Conservation (phyloP, 2,797 vertebrate genomes). For the Rallus crepitans region DNA sequence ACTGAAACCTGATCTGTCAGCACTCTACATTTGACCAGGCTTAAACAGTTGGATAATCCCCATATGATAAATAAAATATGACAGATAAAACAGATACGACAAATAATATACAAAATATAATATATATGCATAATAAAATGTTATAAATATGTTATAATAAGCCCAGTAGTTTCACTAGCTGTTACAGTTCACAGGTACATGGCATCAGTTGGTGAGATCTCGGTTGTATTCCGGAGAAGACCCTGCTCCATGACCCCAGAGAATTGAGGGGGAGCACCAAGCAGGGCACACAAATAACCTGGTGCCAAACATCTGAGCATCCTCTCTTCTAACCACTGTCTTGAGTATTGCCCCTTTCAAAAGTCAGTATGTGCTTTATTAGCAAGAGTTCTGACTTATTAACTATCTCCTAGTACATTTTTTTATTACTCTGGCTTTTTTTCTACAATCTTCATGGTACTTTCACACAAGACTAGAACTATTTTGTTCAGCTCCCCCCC, state of each 20-base stretch:
- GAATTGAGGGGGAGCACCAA: rapidly evolving
- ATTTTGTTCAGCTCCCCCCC: not conserved
- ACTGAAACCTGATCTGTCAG: not conserved
- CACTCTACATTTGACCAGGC: not conserved
- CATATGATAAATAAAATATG: not conserved
- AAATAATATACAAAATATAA: too few species aligned
- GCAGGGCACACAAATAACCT: not conserved
- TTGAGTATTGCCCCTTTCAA: not conserved
- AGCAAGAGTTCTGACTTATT: not conserved
- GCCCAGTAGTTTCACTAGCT: not conserved
- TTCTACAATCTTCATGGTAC: not conserved
- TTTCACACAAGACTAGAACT: not conserved
- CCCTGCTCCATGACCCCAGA: not conserved
- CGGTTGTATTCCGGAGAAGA: not conserved
- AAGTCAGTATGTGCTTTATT: not conserved
- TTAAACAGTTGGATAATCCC: not conserved
- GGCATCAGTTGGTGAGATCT: not conserved
- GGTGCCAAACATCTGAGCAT: not conserved
- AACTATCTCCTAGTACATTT: not conserved
- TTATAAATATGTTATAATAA: too few species aligned
- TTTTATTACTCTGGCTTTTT: not conserved
- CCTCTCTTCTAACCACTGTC: not conserved
- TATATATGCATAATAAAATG: too few species aligned
- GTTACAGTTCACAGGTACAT: not conserved
- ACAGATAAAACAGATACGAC: too few species aligned